Evolutionary conservation across 2,113 vertebrate species (phyloP).

Genomic region (Xiphias gladius): DNA sequence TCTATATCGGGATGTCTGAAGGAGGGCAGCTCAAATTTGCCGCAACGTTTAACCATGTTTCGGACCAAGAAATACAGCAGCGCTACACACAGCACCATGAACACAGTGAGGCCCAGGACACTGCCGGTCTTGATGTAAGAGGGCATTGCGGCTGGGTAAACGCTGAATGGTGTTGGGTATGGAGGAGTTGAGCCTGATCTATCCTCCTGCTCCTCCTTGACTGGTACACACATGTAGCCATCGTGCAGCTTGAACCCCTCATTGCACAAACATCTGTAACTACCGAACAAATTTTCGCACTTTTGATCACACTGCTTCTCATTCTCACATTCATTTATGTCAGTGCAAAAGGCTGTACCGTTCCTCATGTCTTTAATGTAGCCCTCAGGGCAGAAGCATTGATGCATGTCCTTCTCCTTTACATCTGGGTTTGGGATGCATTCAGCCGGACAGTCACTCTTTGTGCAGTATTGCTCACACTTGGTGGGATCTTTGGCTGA

Average conservation of each 20-base stretch:
- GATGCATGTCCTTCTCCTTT: accelerated
- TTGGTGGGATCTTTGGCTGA: slow-evolving; percentile 15
- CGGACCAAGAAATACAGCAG: slow-evolving; percentile 41
- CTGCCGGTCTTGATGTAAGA: slow-evolving; percentile 73
- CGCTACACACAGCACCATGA: slow-evolving; percentile 6
- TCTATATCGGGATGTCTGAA: slow-evolving; percentile 56
- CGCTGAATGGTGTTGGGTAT: accelerated
- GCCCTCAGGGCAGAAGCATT: slow-evolving; percentile 57
- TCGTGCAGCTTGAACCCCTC: slow-evolving; percentile 24
- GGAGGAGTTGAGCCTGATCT: neutral
- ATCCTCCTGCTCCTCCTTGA: accelerated
- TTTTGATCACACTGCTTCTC: neutral
- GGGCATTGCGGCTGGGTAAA: slow-evolving; percentile 22
- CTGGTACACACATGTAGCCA: neutral
- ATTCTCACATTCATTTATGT: slow-evolving; percentile 58
- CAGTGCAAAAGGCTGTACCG: neutral
- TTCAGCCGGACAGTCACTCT: neutral
- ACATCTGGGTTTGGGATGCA: accelerated
- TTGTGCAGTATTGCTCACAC: slow-evolving; percentile 46
- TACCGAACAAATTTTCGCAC: slow-evolving; percentile 46
- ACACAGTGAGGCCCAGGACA: slow-evolving; percentile 66
- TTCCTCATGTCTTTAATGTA: slow-evolving; percentile 31
- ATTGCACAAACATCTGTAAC: slow-evolving; percentile 48
- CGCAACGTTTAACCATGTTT: slow-evolving; percentile 10
- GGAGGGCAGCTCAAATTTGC: slow-evolving; percentile 34